Base-by-base conservation (phyloP, 2,888 invertebrate species). In the Gari tellinella region DNA sequence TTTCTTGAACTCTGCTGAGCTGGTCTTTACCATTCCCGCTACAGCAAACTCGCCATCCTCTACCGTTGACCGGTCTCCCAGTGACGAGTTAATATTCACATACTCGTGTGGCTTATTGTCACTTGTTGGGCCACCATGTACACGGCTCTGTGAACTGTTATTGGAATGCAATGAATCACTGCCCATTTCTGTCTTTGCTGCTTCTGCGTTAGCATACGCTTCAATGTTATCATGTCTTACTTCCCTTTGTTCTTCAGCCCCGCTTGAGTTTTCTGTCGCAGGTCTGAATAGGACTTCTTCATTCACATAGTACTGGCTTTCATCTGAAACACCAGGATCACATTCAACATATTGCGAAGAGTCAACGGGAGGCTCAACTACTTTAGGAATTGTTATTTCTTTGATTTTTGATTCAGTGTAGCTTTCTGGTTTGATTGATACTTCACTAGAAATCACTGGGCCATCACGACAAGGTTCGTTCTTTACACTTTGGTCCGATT, bases 231-330 rank as follows among this genome's bases (percentile, higher is more conserved):
- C 17, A n/a, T 49, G 43, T 12, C 52, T 56, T 4, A 8, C 17
- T 19, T 56, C 56, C 19, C 48, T 40, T 56, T 65, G 56, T 5
- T 17, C 41, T 31, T 8, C 7, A 21, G 21, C 19, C 17, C 31
- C 1, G 43, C 37, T 8, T 8, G 19, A 40, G 15, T 37, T 49
- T 15, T 31, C 17, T 25, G 37, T 53, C 12, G 40, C 56, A 14
- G 43, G 52, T 31, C 15, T 52, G 26, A 37, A 26, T 0, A 75
- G 43, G 37, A 66, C 58, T 41, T 69, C 66, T 37, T 75, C 75
- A 66, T 75, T 75, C n/a, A 75, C 69, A 49, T 75, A 75, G 55
- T 64, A 55, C 49, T 56, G 40, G 8, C 62, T 49, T 40, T 53
- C 64, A 5, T 63, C 55, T 19, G 49, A 52, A 7, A 66, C 66